Base-by-base conservation (phyloP, 1,140 invertebrate species). In the Brachionus sp. region DNA sequence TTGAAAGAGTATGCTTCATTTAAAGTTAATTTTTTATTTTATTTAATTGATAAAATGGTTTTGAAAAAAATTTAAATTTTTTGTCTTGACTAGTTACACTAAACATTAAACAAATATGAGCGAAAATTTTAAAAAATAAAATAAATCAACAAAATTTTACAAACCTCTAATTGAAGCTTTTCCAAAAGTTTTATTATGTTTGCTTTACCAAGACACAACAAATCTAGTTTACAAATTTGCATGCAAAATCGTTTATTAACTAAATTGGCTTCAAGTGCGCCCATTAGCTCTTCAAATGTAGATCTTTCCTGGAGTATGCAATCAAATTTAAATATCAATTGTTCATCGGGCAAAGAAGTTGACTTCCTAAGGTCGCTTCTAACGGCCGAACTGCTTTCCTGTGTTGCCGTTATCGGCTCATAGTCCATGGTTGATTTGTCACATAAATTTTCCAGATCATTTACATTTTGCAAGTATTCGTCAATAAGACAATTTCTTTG, bases 401-500 rank as follows among this genome's bases (percentile, higher is more conserved):
- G 46, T 6, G 10, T 78, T 29, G 16, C 7, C 16, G 13, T 10
- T 25, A 16, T 46, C 4, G 19, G 12, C 23, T 44, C 19, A 46
- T 25, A 13, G 0, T 25, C 33, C 42, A 19, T 75, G 9, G 39
- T 23, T 25, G 77, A 62, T 80, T 80, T 80, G 23, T 80, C 77
- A 62, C 62, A 80, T 42, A 80, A 19, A 62, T 57, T 57, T 25
- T 80, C 77, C 35, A 80, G 39, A 66, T 80, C 77, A 66, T 57
- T 80, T 37, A 80, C 77, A 80, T 80, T 80, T 37, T 80, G 77
- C n/a, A 80, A 29, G 33, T 82, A 82, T 13, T 66, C 57, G 35
- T 82, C 80, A 12, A 82, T 82, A 35, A 82, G 23, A 46, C 50
- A 57, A 68, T 82, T 82, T 44, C 80, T 57, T 68, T 82, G 57